Conservation (phyloP, 2,797 vertebrate species). For the Discoglossus pictus region DNA sequence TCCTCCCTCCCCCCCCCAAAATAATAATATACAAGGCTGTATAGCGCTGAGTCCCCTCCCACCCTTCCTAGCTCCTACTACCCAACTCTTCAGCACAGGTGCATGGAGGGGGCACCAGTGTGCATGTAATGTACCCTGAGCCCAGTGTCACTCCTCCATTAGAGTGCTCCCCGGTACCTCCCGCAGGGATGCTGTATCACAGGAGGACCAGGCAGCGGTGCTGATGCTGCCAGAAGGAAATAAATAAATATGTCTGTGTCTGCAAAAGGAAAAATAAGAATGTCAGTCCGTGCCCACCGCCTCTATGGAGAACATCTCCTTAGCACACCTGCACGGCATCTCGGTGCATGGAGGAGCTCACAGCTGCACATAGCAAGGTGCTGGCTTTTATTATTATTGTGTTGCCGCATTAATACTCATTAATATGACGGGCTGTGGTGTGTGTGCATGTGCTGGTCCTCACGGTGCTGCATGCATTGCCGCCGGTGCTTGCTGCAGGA, state of each 20-base stretch:
- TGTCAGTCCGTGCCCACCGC: slow-evolving; percentile 13
- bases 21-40: not conserved
- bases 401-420: slow-evolving; percentile 6
- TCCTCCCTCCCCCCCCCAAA: slow-evolving; percentile 26
- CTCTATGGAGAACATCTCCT: not conserved
- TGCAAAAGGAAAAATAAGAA: slow-evolving; percentile 8
- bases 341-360: slow-evolving; percentile 12
- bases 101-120: slow-evolving; percentile 29
- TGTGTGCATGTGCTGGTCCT: slow-evolving; percentile 38
- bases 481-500: slow-evolving; percentile 66
- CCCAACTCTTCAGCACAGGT: slow-evolving; percentile 40
- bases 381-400: slow-evolving; percentile 21
- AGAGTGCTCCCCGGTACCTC: slow-evolving; percentile 71
- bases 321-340: not conserved
- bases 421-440: not conserved
- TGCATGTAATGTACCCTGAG: not conserved
- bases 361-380: slow-evolving; percentile 25
- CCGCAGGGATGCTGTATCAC: slow-evolving; percentile 71
- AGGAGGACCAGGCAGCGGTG: slow-evolving; percentile 72
- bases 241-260: slow-evolving; percentile 7
- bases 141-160: slow-evolving; percentile 68
- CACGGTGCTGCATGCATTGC: slow-evolving; percentile 69
- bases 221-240: slow-evolving; percentile 63
- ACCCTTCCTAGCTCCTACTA: slow-evolving; percentile 31
- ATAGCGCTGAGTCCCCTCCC: slow-evolving; percentile 9